Evolutionary conservation across 2,113 vertebrate species (phyloP).

Genomic region (Syngnathus floridae): DNA sequence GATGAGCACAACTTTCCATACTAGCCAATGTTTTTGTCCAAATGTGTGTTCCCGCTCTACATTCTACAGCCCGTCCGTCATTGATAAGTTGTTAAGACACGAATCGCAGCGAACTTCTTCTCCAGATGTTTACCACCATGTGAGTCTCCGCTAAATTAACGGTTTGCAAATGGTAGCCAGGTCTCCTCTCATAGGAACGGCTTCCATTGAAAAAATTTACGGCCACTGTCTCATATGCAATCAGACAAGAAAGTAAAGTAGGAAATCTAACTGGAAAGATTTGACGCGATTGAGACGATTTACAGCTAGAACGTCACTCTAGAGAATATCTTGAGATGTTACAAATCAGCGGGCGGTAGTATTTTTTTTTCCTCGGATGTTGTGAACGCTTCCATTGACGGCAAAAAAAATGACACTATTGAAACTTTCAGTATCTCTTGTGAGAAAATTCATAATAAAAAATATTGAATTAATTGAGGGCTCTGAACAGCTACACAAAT

Average conservation of each 20-base stretch:
- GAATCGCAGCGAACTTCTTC: slow-evolving; percentile 41
- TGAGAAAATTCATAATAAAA: no score
- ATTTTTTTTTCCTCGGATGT: background rate
- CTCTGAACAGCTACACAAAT: slow-evolving; percentile 46
- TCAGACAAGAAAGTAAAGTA: slow-evolving; percentile 25
- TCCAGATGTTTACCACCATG: slow-evolving; percentile 65
- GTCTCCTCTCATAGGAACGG: slow-evolving; percentile 11
- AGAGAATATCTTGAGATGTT: background rate
- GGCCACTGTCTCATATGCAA: slow-evolving; percentile 43
- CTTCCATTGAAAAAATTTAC: slow-evolving; percentile 33
- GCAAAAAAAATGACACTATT: background rate
- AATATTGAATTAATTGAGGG: no score
- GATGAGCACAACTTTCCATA: slow-evolving; percentile 7
- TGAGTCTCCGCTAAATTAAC: slow-evolving; percentile 10
- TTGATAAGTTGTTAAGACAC: background rate
- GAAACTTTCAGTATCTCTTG: background rate
- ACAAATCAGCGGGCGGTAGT: background rate
- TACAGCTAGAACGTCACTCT: background rate
- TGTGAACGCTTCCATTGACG: background rate
- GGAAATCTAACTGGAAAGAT: background rate
- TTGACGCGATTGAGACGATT: background rate
- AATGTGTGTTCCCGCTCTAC: background rate
- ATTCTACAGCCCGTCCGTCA: background rate
- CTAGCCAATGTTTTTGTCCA: background rate
- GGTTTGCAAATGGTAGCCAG: slow-evolving; percentile 38